Evolutionary conservation across 2,797 vertebrate species (phyloP).

Genomic region (Pagetopsis macropterus): DNA sequence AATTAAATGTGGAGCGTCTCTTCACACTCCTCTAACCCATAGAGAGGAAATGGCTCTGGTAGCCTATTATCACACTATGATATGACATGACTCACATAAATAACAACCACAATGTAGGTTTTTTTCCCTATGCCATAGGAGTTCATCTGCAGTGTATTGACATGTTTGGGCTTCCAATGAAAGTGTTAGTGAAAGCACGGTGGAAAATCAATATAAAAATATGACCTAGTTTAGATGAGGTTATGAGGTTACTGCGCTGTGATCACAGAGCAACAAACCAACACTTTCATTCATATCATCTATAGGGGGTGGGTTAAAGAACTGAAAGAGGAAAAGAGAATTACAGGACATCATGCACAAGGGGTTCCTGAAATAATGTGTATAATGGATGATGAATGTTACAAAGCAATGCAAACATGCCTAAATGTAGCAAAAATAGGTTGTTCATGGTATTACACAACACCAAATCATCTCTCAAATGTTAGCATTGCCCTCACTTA

Average conservation of each 20-base stretch:
- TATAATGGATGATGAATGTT: constrained; percentile 3
- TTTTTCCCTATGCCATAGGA: constrained; percentile 87
- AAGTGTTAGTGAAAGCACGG: constrained; percentile 89
- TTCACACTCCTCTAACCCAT: constrained; percentile 33
- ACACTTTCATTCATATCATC: constrained; percentile 81
- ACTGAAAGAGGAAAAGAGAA: constrained; percentile 9
- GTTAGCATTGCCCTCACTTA: neutral
- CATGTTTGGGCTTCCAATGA: constrained; percentile 84
- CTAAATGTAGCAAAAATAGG: constrained; percentile 11
- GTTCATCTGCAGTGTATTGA: constrained; percentile 92
- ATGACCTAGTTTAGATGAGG: constrained; percentile 93
- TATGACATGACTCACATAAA: constrained; percentile 88
- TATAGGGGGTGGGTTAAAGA: neutral
- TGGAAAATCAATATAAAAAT: constrained; percentile 95
- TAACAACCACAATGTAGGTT: constrained; percentile 91
- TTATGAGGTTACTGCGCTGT: constrained; percentile 90
- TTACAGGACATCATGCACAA: constrained; percentile 3
- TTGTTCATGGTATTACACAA: constrained; percentile 2
- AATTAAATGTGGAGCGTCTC: constrained; percentile 36
- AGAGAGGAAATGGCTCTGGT: constrained; percentile 77
- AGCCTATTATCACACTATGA: constrained; percentile 88
- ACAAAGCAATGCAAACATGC: neutral
- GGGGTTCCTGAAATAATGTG: neutral
- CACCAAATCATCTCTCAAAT: neutral
- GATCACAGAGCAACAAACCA: constrained; percentile 81